phyloP scores from a whole-genome alignment of 92 coral and sea anemone species.

The Micromussa lordhowensis region DNA sequence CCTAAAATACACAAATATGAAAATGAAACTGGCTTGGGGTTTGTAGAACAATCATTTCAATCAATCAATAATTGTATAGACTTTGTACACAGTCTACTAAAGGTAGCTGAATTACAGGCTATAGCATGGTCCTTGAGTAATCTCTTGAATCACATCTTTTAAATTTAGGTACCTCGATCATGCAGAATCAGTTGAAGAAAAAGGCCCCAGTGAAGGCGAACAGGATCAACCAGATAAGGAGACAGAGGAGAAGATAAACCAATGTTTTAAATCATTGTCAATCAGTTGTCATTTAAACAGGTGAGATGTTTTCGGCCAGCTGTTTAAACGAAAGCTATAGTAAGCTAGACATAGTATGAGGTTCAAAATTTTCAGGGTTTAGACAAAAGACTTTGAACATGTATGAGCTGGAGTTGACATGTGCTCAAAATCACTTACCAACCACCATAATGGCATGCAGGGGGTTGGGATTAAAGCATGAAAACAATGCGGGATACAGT shows the following conservation, averaged over 20 bases:
- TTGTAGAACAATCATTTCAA: neutral
- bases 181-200: constrained; percentile 18
- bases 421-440: too few relatives aligned
- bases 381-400: too few relatives aligned
- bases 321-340: too few relatives aligned
- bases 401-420: too few relatives aligned
- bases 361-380: too few relatives aligned
- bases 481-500: too few relatives aligned
- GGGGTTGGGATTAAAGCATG: too few relatives aligned
- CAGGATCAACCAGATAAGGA: constrained; percentile 49
- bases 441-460: too few relatives aligned
- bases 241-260: constrained; percentile 51
- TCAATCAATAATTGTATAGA: too few relatives aligned
- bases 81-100: too few relatives aligned
- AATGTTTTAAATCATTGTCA: constrained; percentile 58
- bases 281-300: constrained; percentile 89
- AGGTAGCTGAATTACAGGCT: neutral
- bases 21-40: neutral
- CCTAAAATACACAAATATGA: too few relatives aligned
- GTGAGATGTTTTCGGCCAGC: constrained; percentile 15
- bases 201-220: constrained; percentile 69
- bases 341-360: too few relatives aligned
- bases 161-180: constrained; percentile 56
- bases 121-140: neutral
- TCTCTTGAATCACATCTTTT: neutral